Conservation (phyloP, 1,140 invertebrate genomes). For the Megalonaias nervosa region DNA sequence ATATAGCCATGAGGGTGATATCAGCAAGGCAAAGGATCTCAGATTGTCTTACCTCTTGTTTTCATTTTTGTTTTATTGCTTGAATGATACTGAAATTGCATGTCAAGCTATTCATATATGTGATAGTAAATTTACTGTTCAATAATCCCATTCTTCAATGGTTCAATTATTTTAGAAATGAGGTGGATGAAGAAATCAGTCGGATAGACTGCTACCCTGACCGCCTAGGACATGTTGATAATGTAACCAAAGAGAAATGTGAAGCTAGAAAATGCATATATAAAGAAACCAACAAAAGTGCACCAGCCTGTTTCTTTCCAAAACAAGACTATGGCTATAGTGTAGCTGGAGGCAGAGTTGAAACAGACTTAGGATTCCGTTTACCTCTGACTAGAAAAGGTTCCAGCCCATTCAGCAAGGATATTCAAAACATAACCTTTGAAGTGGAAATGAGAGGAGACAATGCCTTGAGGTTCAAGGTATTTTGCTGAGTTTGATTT, state of each 20-base stretch:
- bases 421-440: constrained; percentile 36
- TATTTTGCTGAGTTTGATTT: constrained; percentile 2
- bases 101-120: no score
- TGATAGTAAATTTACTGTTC: no score
- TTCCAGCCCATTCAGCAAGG: constrained; percentile 13
- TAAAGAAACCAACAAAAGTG: constrained; percentile 15
- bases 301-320: constrained; percentile 47
- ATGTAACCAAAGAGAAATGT: constrained; percentile 42
- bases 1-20: no score
- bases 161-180: constrained; percentile 9
- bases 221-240: constrained; percentile 34
- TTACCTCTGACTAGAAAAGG: constrained; percentile 14
- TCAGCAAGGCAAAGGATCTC: no score
- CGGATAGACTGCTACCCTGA: constrained; percentile 57
- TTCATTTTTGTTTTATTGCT: no score
- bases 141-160: no score
- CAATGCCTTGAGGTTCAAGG: constrained; percentile 46
- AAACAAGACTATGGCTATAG: constrained; percentile 44
- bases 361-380: constrained; percentile 33
- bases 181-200: constrained; percentile 24
- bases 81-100: no score
- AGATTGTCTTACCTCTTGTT: no score
- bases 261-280: constrained; percentile 43
- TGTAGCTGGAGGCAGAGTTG: constrained; percentile 2
- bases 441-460: constrained; percentile 44